phyloP scores from a whole-genome alignment of 2,888 invertebrate species.

The Dryobota labecula region DNA sequence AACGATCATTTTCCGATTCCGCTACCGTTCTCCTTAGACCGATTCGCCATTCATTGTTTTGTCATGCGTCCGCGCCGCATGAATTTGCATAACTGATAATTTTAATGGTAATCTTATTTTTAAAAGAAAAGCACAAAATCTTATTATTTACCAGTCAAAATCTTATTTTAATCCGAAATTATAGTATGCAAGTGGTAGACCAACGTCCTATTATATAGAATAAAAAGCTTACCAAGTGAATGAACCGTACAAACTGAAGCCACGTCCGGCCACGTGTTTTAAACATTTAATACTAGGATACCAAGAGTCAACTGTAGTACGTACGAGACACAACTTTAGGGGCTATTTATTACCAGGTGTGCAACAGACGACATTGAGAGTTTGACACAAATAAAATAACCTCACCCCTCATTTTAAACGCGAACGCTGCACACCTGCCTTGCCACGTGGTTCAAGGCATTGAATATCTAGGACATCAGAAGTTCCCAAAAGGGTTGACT shows the following conservation, averaged over 20 bases:
- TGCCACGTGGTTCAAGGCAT: slow-evolving; percentile 2
- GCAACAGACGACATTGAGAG: slow-evolving; percentile 6
- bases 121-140: too few relatives aligned
- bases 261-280: slow-evolving; percentile 10
- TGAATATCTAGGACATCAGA: slow-evolving; percentile 9
- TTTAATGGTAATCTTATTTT: too few relatives aligned
- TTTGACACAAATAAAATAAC: background rate
- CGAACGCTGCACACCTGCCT: background rate
- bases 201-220: too few relatives aligned
- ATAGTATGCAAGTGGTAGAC: too few relatives aligned
- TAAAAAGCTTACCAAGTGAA: background rate
- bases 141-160: too few relatives aligned
- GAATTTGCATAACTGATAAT: too few relatives aligned
- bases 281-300: slow-evolving; percentile 3
- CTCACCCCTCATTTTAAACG: background rate
- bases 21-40: too few relatives aligned
- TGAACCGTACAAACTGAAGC: background rate
- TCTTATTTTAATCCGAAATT: too few relatives aligned
- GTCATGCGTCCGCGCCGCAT: too few relatives aligned
- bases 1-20: too few relatives aligned
- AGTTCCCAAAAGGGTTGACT: background rate
- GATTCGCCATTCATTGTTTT: too few relatives aligned
- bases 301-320: background rate
- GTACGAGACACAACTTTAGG: background rate
- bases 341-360: background rate